phyloP scores from a whole-genome alignment of 2,797 vertebrate species.

The Chromobotia macracanthus region DNA sequence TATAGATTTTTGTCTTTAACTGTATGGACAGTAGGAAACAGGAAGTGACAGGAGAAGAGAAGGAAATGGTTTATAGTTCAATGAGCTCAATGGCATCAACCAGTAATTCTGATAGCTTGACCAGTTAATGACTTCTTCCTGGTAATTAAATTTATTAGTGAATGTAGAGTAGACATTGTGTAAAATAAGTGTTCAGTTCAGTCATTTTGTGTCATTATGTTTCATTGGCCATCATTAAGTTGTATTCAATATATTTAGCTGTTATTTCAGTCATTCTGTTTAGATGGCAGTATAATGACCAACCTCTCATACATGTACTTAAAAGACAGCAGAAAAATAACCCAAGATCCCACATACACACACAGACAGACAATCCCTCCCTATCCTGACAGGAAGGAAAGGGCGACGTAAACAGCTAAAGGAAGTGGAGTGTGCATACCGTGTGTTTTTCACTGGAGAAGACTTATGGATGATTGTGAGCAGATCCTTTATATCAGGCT shows the following conservation, averaged over 20 bases:
- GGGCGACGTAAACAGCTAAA: constrained; percentile 48
- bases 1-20: background rate
- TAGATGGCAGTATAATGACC: background rate
- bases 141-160: too few species aligned
- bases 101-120: too few species aligned
- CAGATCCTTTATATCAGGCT: background rate
- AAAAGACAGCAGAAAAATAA: constrained; percentile 1
- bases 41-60: background rate
- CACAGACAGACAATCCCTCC: constrained; percentile 37
- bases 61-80: background rate
- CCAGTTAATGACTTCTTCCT: too few species aligned
- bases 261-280: too few species aligned
- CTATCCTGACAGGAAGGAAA: constrained; percentile 61
- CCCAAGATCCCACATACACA: background rate
- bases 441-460: background rate
- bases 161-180: too few species aligned
- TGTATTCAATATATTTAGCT: too few species aligned
- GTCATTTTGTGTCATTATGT: too few species aligned
- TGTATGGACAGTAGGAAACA: background rate
- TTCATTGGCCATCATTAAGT: too few species aligned
- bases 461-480: background rate
- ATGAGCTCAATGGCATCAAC: too few species aligned
- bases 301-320: background rate
- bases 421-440: constrained; percentile 31
- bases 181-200: too few species aligned